These are phyloP conservation scores for Gadopsis bispinosus DNA, from an alignment of 2,797 vertebrate genomes.

Conservation along the genomic window DNA sequence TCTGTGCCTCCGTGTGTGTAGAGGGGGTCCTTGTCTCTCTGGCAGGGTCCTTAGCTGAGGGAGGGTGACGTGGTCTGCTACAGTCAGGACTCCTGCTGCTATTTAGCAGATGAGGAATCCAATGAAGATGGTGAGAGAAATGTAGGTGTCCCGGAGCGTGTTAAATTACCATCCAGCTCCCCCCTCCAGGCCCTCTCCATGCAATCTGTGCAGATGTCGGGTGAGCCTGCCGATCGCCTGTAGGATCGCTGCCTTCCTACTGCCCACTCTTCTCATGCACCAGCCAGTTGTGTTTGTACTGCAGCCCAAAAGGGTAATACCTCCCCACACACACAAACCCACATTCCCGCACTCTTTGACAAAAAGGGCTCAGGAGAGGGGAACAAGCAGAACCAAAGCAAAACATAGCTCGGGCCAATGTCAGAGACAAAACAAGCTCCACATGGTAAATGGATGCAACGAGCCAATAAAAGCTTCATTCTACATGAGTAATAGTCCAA, in stretches of 20 bases:
- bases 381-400: constrained; percentile 64
- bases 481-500: constrained; percentile 37
- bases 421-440: constrained; percentile 40
- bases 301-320: constrained; percentile 47
- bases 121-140: not conserved
- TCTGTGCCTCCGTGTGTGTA: not conserved
- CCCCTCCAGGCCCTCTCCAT: not conserved
- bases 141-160: not conserved
- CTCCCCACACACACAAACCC: not conserved
- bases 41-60: constrained; percentile 36
- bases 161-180: not conserved
- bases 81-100: constrained; percentile 16
- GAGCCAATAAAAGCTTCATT: constrained; percentile 46
- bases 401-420: constrained; percentile 34
- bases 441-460: constrained; percentile 30
- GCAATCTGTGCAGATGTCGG: constrained; percentile 49
- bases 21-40: constrained; percentile 22
- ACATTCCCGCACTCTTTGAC: constrained; percentile 16
- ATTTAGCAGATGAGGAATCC: constrained; percentile 13
- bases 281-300: constrained; percentile 57
- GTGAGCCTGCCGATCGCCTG: constrained; percentile 40
- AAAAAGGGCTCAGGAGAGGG: constrained; percentile 45
- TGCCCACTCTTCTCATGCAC: constrained; percentile 50
- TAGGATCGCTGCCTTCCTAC: constrained; percentile 50
- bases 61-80: constrained; percentile 13